Evolutionary conservation across 2,113 vertebrate species (phyloP), one percentile per base, ranked within the genome.

Genomic region (Mixornis gularis): DNA sequence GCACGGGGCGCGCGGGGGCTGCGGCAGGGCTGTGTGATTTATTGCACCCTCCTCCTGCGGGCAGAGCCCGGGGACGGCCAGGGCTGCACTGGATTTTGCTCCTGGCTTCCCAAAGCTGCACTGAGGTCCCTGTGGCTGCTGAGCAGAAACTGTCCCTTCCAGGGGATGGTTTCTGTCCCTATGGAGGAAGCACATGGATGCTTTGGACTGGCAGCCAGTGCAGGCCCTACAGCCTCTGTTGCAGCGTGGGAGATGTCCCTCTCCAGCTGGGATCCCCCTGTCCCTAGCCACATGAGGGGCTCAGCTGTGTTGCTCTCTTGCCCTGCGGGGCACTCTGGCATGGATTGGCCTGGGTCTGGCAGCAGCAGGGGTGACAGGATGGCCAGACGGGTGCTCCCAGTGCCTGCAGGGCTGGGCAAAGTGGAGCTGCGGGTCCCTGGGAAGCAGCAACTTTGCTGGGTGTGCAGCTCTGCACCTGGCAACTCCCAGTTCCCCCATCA

Each of bases 11-110:
- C 27, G 1, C 21, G 15, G 85, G 84, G 94, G 91, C 88, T 95
- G 94, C 63, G 32, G 79, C 95, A 77, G 79, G 85, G 71, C 90
- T 30, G 79, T 3, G 3, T 77, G 94, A 92, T 94, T 92, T 95
- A 93, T 86, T 40, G 71, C 79, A 24, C 91, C 79, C 58, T 91
- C 79, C 58, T 91, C 60, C 87, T 71, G 87, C 40, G 17, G 74
- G 70, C 88, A 76, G 15, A 52, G 85, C 60, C 87, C 5, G 9
- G 84, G 80, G 43, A 56, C 65, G 48, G 90, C 79, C 29, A 17
- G 36, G 52, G 30, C 51, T n/a, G 76, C 1, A 24, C 73, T 72
- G 52, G n/a, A 0, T 76, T 49, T 85, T 0, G 1, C 34, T 64
- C 62, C 64, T 1, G 1, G 29, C 72, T 48, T 59, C 44, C 34